A percentile compares a stretch with the other conserved stretches of the same genome.
Evolutionary conservation across 2,797 vertebrate genomes (phyloP).

Genomic region (Discoglossus pictus): DNA sequence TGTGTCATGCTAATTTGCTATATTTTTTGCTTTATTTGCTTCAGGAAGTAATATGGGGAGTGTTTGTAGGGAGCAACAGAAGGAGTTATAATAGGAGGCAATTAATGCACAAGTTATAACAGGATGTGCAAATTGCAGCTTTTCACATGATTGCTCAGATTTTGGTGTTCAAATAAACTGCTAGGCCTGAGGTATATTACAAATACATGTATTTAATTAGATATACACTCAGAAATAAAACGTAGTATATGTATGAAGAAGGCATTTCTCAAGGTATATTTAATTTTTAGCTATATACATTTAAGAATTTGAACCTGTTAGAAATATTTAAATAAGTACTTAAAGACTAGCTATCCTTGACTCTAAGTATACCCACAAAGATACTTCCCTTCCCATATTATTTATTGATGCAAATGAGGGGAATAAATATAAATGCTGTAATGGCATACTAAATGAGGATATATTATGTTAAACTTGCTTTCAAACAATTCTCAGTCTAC

Average conservation of each 20-base stretch:
- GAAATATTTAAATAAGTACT: too few relatives aligned
- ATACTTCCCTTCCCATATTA: neutral
- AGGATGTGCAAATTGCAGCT: constrained; percentile 44
- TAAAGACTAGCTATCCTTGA: too few relatives aligned
- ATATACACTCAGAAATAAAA: too few relatives aligned
- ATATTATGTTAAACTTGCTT: neutral
- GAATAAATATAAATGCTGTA: neutral
- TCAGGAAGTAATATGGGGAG: constrained; percentile 34
- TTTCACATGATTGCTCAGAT: constrained; percentile 34
- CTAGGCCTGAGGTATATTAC: constrained; percentile 21
- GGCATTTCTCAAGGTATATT: too few relatives aligned
- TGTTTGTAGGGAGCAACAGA: constrained; percentile 35
- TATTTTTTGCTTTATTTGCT: constrained; percentile 27
- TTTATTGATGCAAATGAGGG: constrained; percentile 3
- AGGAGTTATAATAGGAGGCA: constrained; percentile 39
- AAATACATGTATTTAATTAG: too few relatives aligned
- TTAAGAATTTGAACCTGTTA: too few relatives aligned
- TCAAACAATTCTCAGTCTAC: too few relatives aligned
- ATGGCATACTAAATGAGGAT: constrained; percentile 2
- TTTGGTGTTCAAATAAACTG: constrained; percentile 24
- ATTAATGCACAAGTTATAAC: constrained; percentile 43
- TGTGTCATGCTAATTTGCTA: constrained; percentile 26
- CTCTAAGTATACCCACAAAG: too few relatives aligned
- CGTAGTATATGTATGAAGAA: too few relatives aligned
- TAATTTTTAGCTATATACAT: too few relatives aligned